phyloP scores from a whole-genome alignment of 2,113 vertebrate species.

The Zapus hudsonius region DNA sequence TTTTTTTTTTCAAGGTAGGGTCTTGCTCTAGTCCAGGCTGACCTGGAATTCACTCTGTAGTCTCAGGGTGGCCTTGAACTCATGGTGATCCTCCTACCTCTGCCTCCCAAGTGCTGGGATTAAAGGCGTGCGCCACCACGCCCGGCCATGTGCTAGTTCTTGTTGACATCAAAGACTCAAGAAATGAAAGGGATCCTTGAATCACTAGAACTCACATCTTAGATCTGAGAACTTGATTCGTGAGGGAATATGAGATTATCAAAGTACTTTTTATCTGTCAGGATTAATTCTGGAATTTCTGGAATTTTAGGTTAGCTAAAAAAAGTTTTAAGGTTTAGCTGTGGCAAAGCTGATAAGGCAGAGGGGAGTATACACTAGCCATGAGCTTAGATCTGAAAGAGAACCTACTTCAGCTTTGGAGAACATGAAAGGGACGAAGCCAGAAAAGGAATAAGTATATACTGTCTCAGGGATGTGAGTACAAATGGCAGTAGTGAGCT shows the following conservation, averaged over 20 bases:
- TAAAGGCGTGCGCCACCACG: too few relatives aligned
- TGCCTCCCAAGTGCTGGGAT: too few relatives aligned
- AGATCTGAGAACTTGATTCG: constrained; percentile 24
- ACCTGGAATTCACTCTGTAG: too few relatives aligned
- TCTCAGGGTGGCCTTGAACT: too few relatives aligned
- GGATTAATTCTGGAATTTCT: constrained; percentile 24
- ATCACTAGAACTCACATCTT: neutral
- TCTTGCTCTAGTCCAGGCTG: too few relatives aligned
- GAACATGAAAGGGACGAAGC: neutral
- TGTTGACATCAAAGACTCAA: neutral
- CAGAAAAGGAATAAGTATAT: neutral
- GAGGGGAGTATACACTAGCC: neutral
- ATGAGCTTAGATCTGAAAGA: neutral
- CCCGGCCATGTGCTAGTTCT: neutral
- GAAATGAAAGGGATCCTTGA: neutral
- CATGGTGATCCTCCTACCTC: too few relatives aligned
- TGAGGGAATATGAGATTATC: neutral
- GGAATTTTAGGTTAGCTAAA: constrained; percentile 15
- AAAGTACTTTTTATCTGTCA: neutral
- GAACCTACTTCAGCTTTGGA: neutral
- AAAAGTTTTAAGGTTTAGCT: neutral
- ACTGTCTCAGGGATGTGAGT: neutral
- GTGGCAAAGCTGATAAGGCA: neutral
- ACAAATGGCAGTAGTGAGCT: neutral
- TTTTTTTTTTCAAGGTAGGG: neutral